Base-by-base conservation (phyloP, 1,140 invertebrate species). In the Musca vetustissima region DNA sequence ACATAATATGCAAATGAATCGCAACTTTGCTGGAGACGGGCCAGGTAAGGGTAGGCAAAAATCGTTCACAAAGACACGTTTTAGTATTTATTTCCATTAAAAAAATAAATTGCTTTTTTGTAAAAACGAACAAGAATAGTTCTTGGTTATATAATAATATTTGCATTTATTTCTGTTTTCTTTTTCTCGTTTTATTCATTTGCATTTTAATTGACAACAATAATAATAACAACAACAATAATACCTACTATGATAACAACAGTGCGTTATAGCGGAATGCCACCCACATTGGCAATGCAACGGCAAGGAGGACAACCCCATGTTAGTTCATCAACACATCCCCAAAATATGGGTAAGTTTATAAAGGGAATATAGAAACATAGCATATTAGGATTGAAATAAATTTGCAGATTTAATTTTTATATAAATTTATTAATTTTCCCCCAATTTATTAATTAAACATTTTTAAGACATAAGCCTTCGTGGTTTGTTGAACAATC, bases 281-380 rank as follows among this genome's bases (percentile, higher is more conserved):
- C 76, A 50, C 80, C 79, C 11, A 36, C 57, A 36, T 75, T 77
- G 22, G 76, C 74, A 17, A 81, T 83, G 77, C 80, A 81, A 53
- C 73, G 81, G 6, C 80, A 82, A 70, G 78, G 79, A 15, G 78
- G 79, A 15, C 78, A 81, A 52, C 80, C 80, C 48, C 81, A 81
- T 71, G 81, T 83, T 52, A 83, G 80, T 74, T 83, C 81, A 61
- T 83, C 81, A 49, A 83, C 81, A 70, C 81, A 83, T 76, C 81
- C 81, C 53, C 79, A 83, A 66, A 83, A 82, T 74, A 81, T 83
- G 79, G 81, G 81, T 83, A 78, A 70, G 49, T 47, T 11, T 24
- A n/a, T 36, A 28, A 28, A 28, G 28, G 8, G 8, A 28, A 28
- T 28, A 28, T 28, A 4, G 8, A 28, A 28, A 28, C 28, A 28